Percentiles rank a stretch among this genome's conserved stretches.
Conservation (phyloP, 2,888 invertebrate species). For the Drosophila koepferae region DNA sequence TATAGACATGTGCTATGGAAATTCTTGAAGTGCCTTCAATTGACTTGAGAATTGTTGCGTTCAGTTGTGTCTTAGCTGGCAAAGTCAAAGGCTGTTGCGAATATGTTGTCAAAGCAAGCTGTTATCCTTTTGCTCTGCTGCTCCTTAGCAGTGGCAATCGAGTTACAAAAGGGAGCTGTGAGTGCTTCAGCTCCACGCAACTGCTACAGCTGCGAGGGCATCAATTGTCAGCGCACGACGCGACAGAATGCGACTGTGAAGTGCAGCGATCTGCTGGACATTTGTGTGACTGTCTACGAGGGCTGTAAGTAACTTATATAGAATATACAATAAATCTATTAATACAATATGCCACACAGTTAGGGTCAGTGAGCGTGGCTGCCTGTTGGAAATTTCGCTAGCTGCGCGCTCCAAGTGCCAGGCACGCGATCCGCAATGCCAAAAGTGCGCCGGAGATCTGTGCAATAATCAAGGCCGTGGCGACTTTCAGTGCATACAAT, state of each 20-base stretch:
- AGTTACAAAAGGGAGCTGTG: conserved; percentile 14
- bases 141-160: conserved; percentile 21
- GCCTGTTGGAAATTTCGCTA: conserved; percentile 66
- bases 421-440: conserved; percentile 60
- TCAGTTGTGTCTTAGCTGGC: conserved; percentile 51
- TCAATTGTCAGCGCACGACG: conserved; percentile 78
- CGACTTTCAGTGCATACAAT: conserved; percentile 79
- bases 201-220: conserved; percentile 81
- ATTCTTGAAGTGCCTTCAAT: conserved; percentile 47
- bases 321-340: background rate
- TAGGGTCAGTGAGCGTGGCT: conserved; percentile 77
- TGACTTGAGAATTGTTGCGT: conserved; percentile 19
- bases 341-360: conserved; percentile 42
- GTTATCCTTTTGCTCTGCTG: conserved; percentile 46
- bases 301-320: conserved; percentile 66
- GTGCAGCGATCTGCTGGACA: conserved; percentile 79
- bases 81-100: conserved; percentile 24
- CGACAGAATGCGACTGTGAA: conserved; percentile 55
- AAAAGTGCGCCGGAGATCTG: conserved; percentile 72
- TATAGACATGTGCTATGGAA: background rate
- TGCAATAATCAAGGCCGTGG: conserved; percentile 80
- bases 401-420: conserved; percentile 72
- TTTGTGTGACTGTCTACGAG: conserved; percentile 81
- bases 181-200: conserved; percentile 48
- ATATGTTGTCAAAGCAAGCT: conserved; percentile 43